Conservation (phyloP, 2,113 vertebrate species). For the Tretioscincus oriximinensis region DNA sequence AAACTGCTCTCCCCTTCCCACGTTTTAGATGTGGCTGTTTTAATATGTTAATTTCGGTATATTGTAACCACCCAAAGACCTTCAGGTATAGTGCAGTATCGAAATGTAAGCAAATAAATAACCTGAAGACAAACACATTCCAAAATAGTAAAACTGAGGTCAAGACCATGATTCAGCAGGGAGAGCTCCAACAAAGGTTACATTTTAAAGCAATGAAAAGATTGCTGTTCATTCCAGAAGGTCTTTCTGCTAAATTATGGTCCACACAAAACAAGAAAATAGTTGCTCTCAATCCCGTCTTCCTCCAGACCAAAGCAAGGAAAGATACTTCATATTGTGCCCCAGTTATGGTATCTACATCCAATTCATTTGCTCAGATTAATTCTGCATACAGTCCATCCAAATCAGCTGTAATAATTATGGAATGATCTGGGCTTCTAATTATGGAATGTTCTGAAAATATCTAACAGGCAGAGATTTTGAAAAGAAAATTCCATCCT, state of each 20-base stretch:
- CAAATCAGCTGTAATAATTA: neutral
- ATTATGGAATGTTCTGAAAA: neutral
- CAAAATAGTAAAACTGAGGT: neutral
- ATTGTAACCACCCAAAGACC: too few species aligned
- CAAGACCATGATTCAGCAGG: too few species aligned
- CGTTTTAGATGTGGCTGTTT: too few species aligned
- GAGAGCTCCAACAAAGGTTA: neutral
- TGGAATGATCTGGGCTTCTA: too few species aligned
- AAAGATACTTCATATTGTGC: too few species aligned
- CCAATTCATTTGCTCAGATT: too few species aligned
- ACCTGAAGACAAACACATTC: neutral
- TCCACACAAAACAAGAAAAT: neutral
- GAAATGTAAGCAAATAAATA: too few species aligned
- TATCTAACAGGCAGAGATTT: neutral
- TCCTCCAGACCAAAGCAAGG: neutral
- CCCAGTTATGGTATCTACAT: too few species aligned
- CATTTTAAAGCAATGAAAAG: neutral
- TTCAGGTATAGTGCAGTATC: too few species aligned
- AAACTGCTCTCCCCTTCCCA: too few species aligned
- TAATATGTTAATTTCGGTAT: too few species aligned
- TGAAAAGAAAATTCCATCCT: neutral
- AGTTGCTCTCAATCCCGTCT: neutral
- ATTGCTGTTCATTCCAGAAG: neutral
- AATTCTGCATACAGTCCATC: too few species aligned
- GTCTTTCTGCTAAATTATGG: neutral